Evolutionary conservation across 2,113 vertebrate species (phyloP), one percentile per base, ranked within the genome.

Genomic region (Paraplagusia blochii): DNA sequence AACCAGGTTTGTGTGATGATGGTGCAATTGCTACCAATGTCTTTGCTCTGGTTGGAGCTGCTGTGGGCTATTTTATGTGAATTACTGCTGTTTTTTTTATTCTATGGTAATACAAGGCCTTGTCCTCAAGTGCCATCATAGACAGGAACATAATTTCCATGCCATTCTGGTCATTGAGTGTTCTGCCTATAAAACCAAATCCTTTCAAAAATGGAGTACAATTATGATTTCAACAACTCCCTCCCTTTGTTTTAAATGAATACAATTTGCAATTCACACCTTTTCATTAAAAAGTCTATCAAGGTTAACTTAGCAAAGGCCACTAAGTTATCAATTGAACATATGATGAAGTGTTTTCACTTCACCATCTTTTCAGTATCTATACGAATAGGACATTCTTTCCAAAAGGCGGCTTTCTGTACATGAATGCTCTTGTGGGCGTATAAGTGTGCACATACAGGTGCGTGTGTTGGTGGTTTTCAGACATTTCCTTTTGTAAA

Each of bases 401-500:
- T 75, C 46, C 43, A 53, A 69, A 45, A 40, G 18, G 53, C 55
- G 44, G 58, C 53, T 53, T 29, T 82, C 53, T 72, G 18, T 44
- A 48, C 7, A 11, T 61, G 63, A 65, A 52, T 55, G 42, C 48
- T 67, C 42, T 11, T 38, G 22, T 70, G 36, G 29, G 33, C 18
- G 53, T 38, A 12, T 50, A 6, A 29, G 22, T 29, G 22, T 29
- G 22, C 22, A 29, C 22, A 29, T 2, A 4, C 22, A 29, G 6
- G 17, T 72, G 43, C 49, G 44, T 66, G 69, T 79, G 73, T 78
- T 63, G 58, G 80, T 49, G 83, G 68, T 73, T 79, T 76, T 69
- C 35, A 81, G 67, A 65, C 72, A 86, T 77, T 84, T 91, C 88
- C 87, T 72, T 84, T 76, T 61, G 39, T 68, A 11, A 77, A 57